Conservation (phyloP, 2,113 vertebrate genomes). For the Balaeniceps rex region DNA sequence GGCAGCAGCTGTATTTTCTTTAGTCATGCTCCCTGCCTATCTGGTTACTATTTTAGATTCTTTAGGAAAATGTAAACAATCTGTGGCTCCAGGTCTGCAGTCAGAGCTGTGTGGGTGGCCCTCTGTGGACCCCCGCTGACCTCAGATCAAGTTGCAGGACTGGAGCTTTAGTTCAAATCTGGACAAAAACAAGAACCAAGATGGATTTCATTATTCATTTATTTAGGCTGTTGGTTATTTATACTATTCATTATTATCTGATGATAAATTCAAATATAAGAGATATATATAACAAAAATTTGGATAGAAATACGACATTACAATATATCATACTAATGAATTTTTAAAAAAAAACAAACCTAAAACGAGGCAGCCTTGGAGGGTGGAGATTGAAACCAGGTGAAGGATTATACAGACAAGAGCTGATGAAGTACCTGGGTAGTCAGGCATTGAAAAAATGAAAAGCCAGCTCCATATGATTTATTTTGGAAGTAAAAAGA, state of each 20-base stretch:
- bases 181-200: slow-evolving; percentile 18
- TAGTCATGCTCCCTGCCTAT: slow-evolving; percentile 39
- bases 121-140: slow-evolving; percentile 13
- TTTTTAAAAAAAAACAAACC: neutral
- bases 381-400: slow-evolving; percentile 37
- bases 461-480: neutral
- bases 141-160: slow-evolving; percentile 48
- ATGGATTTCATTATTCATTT: slow-evolving; percentile 5
- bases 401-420: slow-evolving; percentile 16
- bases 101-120: slow-evolving; percentile 38
- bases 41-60: slow-evolving; percentile 47
- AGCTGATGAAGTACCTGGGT: slow-evolving; percentile 20
- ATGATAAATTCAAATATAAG: neutral
- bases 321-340: neutral
- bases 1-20: slow-evolving; percentile 62
- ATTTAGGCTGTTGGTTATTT: slow-evolving; percentile 10
- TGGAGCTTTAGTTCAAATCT: slow-evolving; percentile 9
- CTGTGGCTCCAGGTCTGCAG: slow-evolving; percentile 41
- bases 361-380: slow-evolving; percentile 17
- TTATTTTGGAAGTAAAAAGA: slow-evolving; percentile 37
- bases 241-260: neutral
- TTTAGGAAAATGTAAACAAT: slow-evolving; percentile 56
- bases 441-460: neutral
- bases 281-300: neutral
- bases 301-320: neutral